Evolutionary conservation across 2,888 invertebrate species (phyloP).

Genomic region (Anthophora plumipes): DNA sequence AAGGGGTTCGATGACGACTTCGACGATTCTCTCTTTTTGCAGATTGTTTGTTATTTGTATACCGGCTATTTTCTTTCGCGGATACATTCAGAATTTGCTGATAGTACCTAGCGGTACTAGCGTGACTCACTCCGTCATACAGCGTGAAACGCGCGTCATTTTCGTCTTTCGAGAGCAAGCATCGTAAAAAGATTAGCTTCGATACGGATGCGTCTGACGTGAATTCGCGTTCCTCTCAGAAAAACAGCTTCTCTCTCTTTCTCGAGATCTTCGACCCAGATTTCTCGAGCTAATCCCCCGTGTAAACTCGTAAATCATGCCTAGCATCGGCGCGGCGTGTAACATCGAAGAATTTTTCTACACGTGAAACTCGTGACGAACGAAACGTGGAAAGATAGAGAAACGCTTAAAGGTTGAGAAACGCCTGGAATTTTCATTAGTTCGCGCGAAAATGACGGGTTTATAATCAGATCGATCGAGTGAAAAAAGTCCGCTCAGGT

Average conservation of each 20-base stretch:
- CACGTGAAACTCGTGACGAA: neutral
- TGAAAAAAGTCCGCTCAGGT: no score
- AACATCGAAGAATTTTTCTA: neutral
- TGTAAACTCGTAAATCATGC: slow-evolving; percentile 28
- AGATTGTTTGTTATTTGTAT: slow-evolving; percentile 15
- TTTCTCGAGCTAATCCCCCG: slow-evolving; percentile 32
- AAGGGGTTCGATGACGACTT: neutral
- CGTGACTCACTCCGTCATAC: slow-evolving; percentile 24
- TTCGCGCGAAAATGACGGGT: no score
- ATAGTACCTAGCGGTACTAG: neutral
- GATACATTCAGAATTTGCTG: slow-evolving; percentile 28
- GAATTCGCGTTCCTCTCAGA: slow-evolving; percentile 42
- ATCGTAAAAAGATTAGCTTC: slow-evolving; percentile 44
- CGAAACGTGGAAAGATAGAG: neutral
- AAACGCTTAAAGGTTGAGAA: no score
- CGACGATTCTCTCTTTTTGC: neutral
- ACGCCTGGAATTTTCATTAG: no score
- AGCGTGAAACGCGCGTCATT: slow-evolving; percentile 15
- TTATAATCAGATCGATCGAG: no score
- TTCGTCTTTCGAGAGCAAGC: slow-evolving; percentile 8
- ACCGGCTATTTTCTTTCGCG: neutral
- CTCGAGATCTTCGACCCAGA: slow-evolving; percentile 13
- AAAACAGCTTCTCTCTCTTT: slow-evolving; percentile 29
- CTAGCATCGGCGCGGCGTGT: no score
- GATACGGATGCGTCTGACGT: slow-evolving; percentile 46